Evolutionary conservation across 2,113 vertebrate species (phyloP).

Genomic region (Nanorana parkeri): DNA sequence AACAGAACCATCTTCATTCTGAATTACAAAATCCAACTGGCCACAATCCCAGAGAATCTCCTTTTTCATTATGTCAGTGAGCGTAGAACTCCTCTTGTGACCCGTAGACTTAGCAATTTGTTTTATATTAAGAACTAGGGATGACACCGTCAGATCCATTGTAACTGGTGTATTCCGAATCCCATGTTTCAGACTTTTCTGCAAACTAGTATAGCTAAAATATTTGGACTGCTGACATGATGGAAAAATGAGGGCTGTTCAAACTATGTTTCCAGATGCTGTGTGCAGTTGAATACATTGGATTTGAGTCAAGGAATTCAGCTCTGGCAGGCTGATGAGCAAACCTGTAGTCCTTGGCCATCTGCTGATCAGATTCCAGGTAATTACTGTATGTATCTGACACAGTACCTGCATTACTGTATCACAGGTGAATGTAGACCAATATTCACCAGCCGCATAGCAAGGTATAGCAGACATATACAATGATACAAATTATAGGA

Average conservation of each 20-base stretch:
- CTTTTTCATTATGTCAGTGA: too few species aligned
- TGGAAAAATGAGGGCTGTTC: constrained; percentile 7
- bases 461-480: too few species aligned
- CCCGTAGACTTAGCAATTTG: too few species aligned
- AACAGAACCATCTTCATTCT: too few species aligned
- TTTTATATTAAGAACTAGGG: too few species aligned
- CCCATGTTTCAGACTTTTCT: not conserved
- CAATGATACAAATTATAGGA: too few species aligned
- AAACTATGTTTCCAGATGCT: not conserved
- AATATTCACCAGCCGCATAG: not conserved
- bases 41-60: too few species aligned
- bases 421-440: not conserved
- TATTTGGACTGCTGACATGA: constrained; percentile 12
- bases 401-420: not conserved
- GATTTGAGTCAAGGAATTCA: constrained; percentile 29
- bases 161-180: too few species aligned
- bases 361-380: not conserved
- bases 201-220: not conserved
- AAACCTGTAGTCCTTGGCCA: constrained; percentile 3
- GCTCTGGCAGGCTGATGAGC: not conserved
- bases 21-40: too few species aligned
- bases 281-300: constrained; percentile 14
- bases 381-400: not conserved
- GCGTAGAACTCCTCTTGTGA: too few species aligned
- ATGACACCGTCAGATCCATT: not conserved